Conservation (phyloP, 2,113 vertebrate species). For the Alouatta palliata region DNA sequence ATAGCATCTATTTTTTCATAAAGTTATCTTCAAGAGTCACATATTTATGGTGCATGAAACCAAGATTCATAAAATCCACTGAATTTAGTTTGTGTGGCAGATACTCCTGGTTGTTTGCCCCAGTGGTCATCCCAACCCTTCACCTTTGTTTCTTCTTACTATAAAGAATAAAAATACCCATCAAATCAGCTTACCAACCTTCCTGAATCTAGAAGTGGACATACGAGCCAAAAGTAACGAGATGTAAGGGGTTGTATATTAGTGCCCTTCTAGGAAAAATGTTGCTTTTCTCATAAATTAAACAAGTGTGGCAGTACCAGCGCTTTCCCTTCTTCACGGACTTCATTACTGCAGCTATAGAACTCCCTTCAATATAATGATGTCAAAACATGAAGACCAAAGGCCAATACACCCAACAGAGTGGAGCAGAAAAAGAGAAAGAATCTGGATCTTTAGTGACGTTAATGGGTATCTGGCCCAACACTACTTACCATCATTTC, state of each 20-base stretch:
- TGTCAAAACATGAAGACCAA: background rate
- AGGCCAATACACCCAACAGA: background rate
- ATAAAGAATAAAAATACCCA: slow-evolving; percentile 1
- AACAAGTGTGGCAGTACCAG: background rate
- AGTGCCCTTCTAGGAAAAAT: background rate
- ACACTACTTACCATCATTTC: background rate
- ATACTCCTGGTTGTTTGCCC: background rate
- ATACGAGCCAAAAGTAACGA: background rate
- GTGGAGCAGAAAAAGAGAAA: slow-evolving; percentile 25
- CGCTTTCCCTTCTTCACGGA: background rate
- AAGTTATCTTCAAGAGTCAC: background rate
- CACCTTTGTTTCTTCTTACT: background rate
- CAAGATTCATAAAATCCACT: background rate
- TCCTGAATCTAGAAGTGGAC: background rate
- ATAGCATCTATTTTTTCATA: background rate
- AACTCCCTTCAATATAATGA: background rate
- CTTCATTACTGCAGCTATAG: background rate
- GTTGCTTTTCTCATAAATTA: slow-evolving; percentile 32
- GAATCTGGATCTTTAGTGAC: background rate
- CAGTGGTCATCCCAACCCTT: background rate
- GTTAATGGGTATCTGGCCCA: background rate
- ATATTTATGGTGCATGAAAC: background rate
- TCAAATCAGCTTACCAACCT: background rate
- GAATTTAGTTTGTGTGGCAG: slow-evolving; percentile 33
- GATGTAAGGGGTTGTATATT: background rate